These are phyloP conservation scores for Nettapus auritus DNA, from an alignment of 2,113 vertebrate species.

Conservation along the genomic window DNA sequence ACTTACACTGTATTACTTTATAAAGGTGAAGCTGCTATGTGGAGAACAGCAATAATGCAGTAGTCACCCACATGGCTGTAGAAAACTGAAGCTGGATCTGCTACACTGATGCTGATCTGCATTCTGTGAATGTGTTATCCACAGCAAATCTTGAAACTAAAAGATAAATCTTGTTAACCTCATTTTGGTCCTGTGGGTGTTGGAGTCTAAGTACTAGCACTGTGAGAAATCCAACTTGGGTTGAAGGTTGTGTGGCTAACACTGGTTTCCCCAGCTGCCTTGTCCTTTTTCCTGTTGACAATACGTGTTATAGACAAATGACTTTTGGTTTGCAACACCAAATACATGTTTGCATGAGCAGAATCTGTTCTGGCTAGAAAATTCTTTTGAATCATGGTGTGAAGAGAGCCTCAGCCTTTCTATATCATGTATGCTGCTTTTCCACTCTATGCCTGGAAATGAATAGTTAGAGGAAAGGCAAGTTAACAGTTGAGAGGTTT, in stretches of 20 bases:
- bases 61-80: not conserved
- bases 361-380: not conserved
- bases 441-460: not conserved
- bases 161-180: not conserved
- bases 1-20: not conserved
- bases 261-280: not conserved
- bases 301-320: not conserved
- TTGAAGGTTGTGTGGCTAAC: not conserved
- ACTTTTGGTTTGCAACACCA: not conserved
- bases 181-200: not conserved
- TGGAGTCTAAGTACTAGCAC: not conserved
- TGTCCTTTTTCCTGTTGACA: not conserved
- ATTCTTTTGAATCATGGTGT: not conserved
- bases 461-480: not conserved
- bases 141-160: not conserved
- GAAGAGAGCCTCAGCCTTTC: not conserved
- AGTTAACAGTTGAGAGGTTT: not conserved
- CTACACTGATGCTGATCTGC: not conserved
- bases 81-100: not conserved
- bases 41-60: not conserved
- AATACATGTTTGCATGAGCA: not conserved
- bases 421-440: not conserved
- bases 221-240: not conserved
- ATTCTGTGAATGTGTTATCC: not conserved
- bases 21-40: not conserved